Base-by-base conservation (phyloP, 2,113 vertebrate species). In the Glaucidium brasilianum region DNA sequence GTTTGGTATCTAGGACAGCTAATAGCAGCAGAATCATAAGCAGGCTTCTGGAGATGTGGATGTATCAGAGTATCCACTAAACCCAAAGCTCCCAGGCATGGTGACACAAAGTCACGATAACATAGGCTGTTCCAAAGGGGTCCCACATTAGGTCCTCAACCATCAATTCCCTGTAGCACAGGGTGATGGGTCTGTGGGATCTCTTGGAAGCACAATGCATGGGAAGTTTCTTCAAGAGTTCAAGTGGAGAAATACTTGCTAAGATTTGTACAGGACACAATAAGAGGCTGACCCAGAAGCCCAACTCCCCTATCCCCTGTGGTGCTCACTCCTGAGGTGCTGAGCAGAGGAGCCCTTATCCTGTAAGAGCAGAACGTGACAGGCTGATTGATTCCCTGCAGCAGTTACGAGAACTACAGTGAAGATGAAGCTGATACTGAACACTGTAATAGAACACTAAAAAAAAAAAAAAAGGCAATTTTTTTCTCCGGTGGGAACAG, bases 321-420 rank as follows among this genome's bases (percentile, higher is more conserved):
- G 30, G 14, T 39, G n/a, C 34, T 76, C 45, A 12, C 22, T 37
- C 8, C 15, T 0, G 0, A 72, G 43, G 21, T 56, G 59, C 55
- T 53, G 41, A 66, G n/a, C 1, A 2, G 75, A 77, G 34, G 15
- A 82, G 41, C 15, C 41, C 43, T 85, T 55, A 25, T 35, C 30
- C 68, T 2, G 0, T 39, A 34, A 64, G 21, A 83, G 63, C 26
- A 88, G 63, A 82, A 83, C 0, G 2, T 32, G 79, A 50, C 30
- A 76, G 19, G 37, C 55, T 77, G 45, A 58, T 53, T 2, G 1
- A 37, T 55, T 55, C 75, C 62, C 63, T 0, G 0, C 30, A 73
- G 85, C 43, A 75, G 15, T 43, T 43, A 41, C 60, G 55, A 68
- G 74, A 92, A 32, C 29, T 59, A 56, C 52, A 39, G 37, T 34